Conservation (phyloP, 2,888 invertebrate genomes). For the Aelia acuminata region DNA sequence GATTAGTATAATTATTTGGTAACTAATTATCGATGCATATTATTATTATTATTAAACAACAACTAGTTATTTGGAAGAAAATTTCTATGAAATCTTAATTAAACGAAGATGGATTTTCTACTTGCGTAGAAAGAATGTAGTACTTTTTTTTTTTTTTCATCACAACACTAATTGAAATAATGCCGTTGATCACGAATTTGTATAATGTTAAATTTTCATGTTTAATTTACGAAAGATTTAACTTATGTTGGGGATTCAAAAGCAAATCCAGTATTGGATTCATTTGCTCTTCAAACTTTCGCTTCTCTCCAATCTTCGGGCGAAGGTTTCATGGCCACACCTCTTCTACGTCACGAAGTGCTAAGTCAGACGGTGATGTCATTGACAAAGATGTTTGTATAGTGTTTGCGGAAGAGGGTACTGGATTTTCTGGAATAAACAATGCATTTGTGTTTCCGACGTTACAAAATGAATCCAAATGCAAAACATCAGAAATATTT, state of each 20-base stretch:
- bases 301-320: neutral
- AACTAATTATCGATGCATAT: too few relatives aligned
- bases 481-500: neutral
- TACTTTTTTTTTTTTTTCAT: neutral
- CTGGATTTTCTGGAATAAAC: neutral
- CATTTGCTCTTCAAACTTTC: neutral
- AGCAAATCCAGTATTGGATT: neutral
- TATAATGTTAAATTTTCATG: neutral
- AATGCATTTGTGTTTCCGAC: neutral
- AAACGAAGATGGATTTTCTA: too few relatives aligned
- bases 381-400: neutral
- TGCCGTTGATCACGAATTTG: neutral
- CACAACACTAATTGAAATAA: neutral
- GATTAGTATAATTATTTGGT: neutral
- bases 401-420: neutral
- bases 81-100: neutral
- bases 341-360: neutral
- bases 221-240: too few relatives aligned
- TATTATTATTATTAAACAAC: neutral
- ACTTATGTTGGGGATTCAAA: too few relatives aligned
- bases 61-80: neutral
- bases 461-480: neutral
- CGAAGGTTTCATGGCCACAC: neutral
- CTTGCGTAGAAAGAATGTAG: too few relatives aligned
- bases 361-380: conserved; percentile 8